Conservation (phyloP, 2,113 vertebrate species). For the Carlito syrichta region DNA sequence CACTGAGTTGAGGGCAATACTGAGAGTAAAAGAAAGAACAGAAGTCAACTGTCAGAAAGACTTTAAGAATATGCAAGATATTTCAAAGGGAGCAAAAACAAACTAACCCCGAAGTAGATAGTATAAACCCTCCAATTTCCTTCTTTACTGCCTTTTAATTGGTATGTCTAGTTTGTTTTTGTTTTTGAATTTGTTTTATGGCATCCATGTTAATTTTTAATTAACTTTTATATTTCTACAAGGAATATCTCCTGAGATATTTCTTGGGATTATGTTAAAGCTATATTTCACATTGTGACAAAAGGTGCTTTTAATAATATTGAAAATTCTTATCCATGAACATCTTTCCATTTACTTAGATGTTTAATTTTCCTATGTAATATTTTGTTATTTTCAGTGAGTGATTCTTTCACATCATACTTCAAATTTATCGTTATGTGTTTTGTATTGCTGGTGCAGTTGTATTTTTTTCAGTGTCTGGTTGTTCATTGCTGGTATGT, state of each 20-base stretch:
- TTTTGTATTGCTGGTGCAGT: background rate
- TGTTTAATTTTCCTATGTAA: background rate
- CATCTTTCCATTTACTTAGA: background rate
- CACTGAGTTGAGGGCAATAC: background rate
- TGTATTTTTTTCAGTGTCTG: background rate
- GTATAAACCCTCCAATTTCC: background rate
- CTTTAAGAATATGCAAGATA: background rate
- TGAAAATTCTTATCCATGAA: background rate
- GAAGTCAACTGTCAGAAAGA: background rate
- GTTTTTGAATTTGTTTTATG: background rate
- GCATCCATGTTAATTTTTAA: background rate
- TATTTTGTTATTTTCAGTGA: background rate
- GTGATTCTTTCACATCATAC: background rate
- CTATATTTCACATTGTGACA: background rate
- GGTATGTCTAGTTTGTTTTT: background rate
- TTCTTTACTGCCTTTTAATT: background rate
- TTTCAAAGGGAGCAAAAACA: background rate
- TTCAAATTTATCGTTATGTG: background rate
- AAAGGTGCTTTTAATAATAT: background rate
- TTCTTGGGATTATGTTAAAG: background rate
- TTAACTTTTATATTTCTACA: background rate
- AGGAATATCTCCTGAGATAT: background rate
- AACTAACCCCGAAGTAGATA: background rate
- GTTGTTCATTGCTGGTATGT: background rate
- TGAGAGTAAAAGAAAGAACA: background rate